These are phyloP conservation scores for Pandemis cinnamomeana DNA, from an alignment of 2,888 invertebrate genomes.

Conservation along the genomic window DNA sequence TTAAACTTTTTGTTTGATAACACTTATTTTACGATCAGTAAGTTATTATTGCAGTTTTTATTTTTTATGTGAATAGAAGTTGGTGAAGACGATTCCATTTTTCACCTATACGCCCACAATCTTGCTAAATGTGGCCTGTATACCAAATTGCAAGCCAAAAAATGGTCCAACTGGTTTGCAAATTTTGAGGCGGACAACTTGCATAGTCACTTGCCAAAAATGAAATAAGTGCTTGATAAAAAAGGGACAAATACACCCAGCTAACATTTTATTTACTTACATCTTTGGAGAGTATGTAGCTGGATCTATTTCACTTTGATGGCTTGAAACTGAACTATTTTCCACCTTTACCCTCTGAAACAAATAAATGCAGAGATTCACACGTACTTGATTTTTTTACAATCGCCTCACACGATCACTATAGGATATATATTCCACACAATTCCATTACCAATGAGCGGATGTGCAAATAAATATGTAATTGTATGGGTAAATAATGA, in stretches of 20 bases:
- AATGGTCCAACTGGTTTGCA: too few species aligned
- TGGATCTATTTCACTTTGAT: slow-evolving; percentile 49
- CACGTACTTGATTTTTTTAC: not conserved
- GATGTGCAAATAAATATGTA: slow-evolving; percentile 3
- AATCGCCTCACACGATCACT: not conserved
- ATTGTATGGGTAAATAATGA: not conserved
- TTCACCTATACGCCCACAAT: too few species aligned
- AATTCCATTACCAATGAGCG: not conserved
- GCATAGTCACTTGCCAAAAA: too few species aligned
- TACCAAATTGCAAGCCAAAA: too few species aligned
- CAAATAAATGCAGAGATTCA: not conserved
- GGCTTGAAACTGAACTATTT: slow-evolving; percentile 14
- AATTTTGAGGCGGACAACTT: too few species aligned
- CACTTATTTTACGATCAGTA: not conserved
- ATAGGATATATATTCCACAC: not conserved
- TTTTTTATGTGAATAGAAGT: too few species aligned
- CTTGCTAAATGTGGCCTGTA: too few species aligned
- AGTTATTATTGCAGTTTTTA: not conserved
- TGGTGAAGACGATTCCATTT: too few species aligned
- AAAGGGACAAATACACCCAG: not conserved
- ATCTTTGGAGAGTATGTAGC: slow-evolving; percentile 55
- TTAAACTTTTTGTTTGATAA: not conserved
- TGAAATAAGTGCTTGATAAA: too few species aligned
- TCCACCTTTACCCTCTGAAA: slow-evolving; percentile 39
- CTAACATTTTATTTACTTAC: slow-evolving; percentile 47